Percentiles rank a stretch among this genome's conserved stretches.
These are phyloP conservation scores for Anguilla megastoma DNA, from an alignment of 2,797 vertebrate genomes.

Conservation along the genomic window DNA sequence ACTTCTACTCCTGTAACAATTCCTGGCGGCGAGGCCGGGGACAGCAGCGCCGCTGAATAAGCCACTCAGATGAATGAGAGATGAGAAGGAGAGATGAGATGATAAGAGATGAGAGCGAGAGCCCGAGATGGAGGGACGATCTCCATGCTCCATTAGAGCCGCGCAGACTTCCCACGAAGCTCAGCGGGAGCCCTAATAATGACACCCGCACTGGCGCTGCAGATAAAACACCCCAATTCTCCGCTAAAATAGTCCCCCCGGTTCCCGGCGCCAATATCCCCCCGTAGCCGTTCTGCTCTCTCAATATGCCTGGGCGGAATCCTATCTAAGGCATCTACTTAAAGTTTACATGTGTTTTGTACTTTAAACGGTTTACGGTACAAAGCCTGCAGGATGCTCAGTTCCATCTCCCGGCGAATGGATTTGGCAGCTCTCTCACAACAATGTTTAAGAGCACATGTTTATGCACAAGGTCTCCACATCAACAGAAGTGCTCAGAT, in stretches of 20 bases:
- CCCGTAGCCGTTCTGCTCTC: conserved; percentile 3
- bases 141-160: conserved; percentile 46
- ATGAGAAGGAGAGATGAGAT: conserved; percentile 35
- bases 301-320: conserved; percentile 25
- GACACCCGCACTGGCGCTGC: conserved; percentile 24
- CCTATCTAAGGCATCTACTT: conserved; percentile 34
- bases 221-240: conserved; percentile 35
- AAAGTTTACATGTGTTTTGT: conserved; percentile 34
- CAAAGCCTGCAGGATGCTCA: conserved; percentile 40
- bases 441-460: conserved; percentile 47
- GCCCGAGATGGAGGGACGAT: conserved; percentile 24
- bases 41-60: background rate
- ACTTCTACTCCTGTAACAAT: conserved; percentile 20
- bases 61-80: background rate
- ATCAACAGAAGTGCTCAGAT: conserved; percentile 31
- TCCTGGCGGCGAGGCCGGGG: background rate
- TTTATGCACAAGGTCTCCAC: conserved; percentile 36
- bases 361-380: conserved; percentile 36
- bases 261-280: conserved; percentile 24
- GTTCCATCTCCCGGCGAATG: conserved; percentile 34
- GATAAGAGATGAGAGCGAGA: conserved; percentile 14
- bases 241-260: conserved; percentile 29
- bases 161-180: conserved; percentile 37
- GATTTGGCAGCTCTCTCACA: conserved; percentile 36
- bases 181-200: conserved; percentile 43